A percentile compares a stretch with the other conserved stretches of the same genome.
phyloP scores from a whole-genome alignment of 2,797 vertebrate genomes.

The Labeo calbasu region DNA sequence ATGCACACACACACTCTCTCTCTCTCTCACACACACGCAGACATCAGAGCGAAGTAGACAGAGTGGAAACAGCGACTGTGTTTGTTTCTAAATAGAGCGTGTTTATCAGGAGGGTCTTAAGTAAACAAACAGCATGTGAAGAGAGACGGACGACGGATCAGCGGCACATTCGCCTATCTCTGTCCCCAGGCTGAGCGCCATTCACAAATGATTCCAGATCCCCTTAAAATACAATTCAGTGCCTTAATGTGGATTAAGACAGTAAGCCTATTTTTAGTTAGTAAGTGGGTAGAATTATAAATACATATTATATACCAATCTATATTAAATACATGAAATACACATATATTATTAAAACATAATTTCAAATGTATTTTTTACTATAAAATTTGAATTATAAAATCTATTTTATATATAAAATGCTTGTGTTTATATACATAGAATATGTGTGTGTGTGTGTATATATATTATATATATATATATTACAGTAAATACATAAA shows the following conservation, averaged over 20 bases:
- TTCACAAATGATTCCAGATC: background rate
- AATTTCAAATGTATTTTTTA: background rate
- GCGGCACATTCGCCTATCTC: background rate
- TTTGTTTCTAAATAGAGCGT: constrained; percentile 67
- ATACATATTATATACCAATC: too few species aligned
- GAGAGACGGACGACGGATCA: background rate
- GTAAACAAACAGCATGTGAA: constrained; percentile 62
- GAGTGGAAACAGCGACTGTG: constrained; percentile 47
- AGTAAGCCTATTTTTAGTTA: background rate
- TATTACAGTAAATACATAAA: too few species aligned
- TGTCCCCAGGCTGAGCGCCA: background rate
- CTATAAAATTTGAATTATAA: background rate
- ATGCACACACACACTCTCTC: constrained; percentile 26
- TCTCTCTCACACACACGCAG: constrained; percentile 18
- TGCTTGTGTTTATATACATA: too few species aligned
- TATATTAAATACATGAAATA: too few species aligned
- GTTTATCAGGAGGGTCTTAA: constrained; percentile 56
- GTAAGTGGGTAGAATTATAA: too few species aligned
- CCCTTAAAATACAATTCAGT: background rate
- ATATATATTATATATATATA: too few species aligned
- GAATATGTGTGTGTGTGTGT: too few species aligned
- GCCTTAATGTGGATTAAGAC: background rate
- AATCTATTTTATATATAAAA: too few species aligned
- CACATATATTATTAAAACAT: too few species aligned
- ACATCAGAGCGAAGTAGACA: constrained; percentile 51